Conservation (phyloP, 1,140 invertebrate genomes). For the Drosophila kanapiae region DNA sequence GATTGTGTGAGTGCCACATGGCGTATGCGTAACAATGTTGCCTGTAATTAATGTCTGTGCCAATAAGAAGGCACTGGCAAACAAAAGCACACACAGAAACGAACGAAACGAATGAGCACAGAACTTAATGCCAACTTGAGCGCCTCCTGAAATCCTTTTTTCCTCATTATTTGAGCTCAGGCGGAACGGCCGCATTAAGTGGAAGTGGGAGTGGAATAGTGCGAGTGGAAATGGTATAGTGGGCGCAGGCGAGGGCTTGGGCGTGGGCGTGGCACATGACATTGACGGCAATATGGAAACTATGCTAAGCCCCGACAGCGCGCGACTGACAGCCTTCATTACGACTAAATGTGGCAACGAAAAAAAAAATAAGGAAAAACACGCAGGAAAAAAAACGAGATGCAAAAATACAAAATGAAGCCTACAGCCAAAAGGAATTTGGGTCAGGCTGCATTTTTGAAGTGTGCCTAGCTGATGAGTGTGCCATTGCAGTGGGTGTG, state of each 20-base stretch:
- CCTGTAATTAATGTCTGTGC: slow-evolving; percentile 80
- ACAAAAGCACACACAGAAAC: slow-evolving; percentile 31
- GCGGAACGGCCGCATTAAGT: slow-evolving; percentile 66
- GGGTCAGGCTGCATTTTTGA: slow-evolving; percentile 77
- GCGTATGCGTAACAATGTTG: slow-evolving; percentile 77
- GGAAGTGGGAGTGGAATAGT: slow-evolving; percentile 32
- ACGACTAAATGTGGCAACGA: slow-evolving; percentile 72
- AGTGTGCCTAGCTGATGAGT: slow-evolving; percentile 67
- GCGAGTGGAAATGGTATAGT: slow-evolving; percentile 9
- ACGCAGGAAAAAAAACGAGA: slow-evolving; percentile 17
- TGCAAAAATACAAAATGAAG: slow-evolving; percentile 67
- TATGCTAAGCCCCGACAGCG: slow-evolving; percentile 76
- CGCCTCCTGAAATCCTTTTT: slow-evolving; percentile 67
- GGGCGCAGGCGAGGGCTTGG: background rate
- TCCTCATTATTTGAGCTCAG: slow-evolving; percentile 65
- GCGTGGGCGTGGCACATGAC: slow-evolving; percentile 74
- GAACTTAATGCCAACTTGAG: slow-evolving; percentile 72
- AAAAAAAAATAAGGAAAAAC: slow-evolving; percentile 30
- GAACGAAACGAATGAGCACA: slow-evolving; percentile 36
- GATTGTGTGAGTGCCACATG: slow-evolving; percentile 53
- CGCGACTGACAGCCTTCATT: slow-evolving; percentile 76
- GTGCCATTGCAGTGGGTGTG: slow-evolving; percentile 14
- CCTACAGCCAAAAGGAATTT: slow-evolving; percentile 71
- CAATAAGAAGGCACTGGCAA: slow-evolving; percentile 57
- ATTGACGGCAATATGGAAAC: slow-evolving; percentile 69